A percentile compares a stretch with the other conserved stretches of the same genome.
Evolutionary conservation across 1,140 invertebrate species (phyloP).

Genomic region (Pseudomyrmex sp.): DNA sequence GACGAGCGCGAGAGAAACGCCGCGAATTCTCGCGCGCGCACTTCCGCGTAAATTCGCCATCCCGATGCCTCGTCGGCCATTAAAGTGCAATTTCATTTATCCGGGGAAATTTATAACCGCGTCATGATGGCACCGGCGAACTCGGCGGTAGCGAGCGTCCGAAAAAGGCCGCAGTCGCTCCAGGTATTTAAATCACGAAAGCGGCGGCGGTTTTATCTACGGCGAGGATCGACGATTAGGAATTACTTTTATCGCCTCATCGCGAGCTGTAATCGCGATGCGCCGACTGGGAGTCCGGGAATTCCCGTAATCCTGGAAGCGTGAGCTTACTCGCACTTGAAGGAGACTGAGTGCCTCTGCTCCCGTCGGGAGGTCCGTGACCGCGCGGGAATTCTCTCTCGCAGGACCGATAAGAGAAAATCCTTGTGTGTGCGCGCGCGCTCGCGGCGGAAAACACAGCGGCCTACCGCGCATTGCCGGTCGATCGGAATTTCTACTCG

Average conservation of each 20-base stretch:
- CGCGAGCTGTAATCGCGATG: neutral
- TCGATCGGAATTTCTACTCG: constrained; percentile 46
- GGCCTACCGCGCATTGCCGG: neutral
- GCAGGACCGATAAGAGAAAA: constrained; percentile 75
- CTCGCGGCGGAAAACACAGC: constrained; percentile 50
- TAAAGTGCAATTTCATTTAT: constrained; percentile 44
- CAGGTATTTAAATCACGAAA: constrained; percentile 41
- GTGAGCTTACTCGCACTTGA: constrained; percentile 14
- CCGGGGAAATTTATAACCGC: constrained; percentile 25
- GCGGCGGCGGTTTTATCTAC: constrained; percentile 59
- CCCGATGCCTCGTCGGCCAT: constrained; percentile 3
- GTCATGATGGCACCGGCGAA: neutral
- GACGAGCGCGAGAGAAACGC: neutral
- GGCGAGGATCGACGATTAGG: constrained; percentile 58
- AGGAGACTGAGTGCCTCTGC: neutral
- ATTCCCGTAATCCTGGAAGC: constrained; percentile 46
- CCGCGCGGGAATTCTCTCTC: constrained; percentile 68
- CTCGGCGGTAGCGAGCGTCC: constrained; percentile 5
- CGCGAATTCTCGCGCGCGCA: neutral
- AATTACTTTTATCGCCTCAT: constrained; percentile 57
- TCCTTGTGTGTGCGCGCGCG: constrained; percentile 56
- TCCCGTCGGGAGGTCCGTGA: neutral
- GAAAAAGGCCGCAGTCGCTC: constrained; percentile 19
- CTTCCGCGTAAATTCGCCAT: constrained; percentile 35
- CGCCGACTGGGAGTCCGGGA: constrained; percentile 34